Percentiles rank a stretch among this genome's conserved stretches.
phyloP scores from a whole-genome alignment of 2,797 vertebrate genomes.

The Oryzias sinensis region DNA sequence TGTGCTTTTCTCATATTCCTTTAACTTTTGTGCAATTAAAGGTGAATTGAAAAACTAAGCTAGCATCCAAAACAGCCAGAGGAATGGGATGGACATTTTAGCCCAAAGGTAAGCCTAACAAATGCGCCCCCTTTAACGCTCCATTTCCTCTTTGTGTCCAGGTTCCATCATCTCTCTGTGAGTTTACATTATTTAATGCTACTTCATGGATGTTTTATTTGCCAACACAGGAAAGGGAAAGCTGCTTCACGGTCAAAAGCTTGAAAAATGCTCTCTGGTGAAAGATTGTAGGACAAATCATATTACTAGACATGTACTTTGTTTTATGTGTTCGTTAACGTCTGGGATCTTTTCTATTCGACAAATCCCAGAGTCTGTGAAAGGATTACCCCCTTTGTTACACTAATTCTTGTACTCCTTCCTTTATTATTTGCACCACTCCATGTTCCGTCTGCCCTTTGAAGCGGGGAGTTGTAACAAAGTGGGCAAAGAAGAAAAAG shows the following conservation, averaged over 20 bases:
- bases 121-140: slow-evolving; percentile 66
- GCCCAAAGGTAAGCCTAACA: slow-evolving; percentile 58
- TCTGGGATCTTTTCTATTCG: slow-evolving; percentile 1
- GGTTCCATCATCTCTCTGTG: slow-evolving; percentile 41
- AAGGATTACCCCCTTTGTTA: background rate
- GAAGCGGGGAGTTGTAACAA: slow-evolving; percentile 2
- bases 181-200: slow-evolving; percentile 73
- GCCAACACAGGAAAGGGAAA: slow-evolving; percentile 45
- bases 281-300: too few relatives aligned
- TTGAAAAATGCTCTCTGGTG: slow-evolving; percentile 21
- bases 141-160: slow-evolving; percentile 63
- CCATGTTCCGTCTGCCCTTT: background rate
- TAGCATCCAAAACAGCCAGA: slow-evolving; percentile 4
- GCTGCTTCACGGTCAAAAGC: slow-evolving; percentile 20
- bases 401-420: background rate
- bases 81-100: slow-evolving; percentile 37
- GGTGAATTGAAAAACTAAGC: too few relatives aligned
- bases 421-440: slow-evolving; percentile 13
- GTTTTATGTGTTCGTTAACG: background rate
- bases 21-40: too few relatives aligned
- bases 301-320: background rate
- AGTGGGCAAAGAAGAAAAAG: slow-evolving; percentile 15
- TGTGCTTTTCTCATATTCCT: too few relatives aligned
- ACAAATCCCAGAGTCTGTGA: slow-evolving; percentile 4
- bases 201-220: slow-evolving; percentile 62